These are phyloP conservation scores for Phortica okadai DNA, from an alignment of 2,888 invertebrate genomes.

Conservation along the genomic window DNA sequence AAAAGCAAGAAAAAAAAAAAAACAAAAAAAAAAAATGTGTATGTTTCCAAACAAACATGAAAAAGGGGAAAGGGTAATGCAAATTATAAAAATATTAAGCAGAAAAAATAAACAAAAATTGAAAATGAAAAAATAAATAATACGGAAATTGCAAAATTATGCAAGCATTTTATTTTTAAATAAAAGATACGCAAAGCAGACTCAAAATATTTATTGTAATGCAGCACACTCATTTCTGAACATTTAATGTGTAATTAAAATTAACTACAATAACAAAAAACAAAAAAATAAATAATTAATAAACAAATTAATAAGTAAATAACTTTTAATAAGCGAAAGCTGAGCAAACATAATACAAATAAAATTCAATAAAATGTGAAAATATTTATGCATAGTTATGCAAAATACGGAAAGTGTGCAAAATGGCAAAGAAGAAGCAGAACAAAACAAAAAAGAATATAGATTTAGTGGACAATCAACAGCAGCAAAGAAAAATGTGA, in stretches of 20 bases:
- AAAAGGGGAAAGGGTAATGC: constrained; percentile 60
- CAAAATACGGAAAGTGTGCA: not conserved
- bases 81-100: constrained; percentile 42
- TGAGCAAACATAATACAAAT: not conserved
- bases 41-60: constrained; percentile 34
- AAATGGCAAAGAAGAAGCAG: constrained; percentile 11
- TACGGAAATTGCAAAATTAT: constrained; percentile 19
- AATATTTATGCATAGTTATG: constrained; percentile 8
- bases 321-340: not conserved
- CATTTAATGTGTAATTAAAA: constrained; percentile 20
- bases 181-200: constrained; percentile 1
- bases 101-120: constrained; percentile 40
- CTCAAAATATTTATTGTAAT: not conserved
- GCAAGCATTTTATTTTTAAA: constrained; percentile 8
- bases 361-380: constrained; percentile 22
- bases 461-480: constrained; percentile 70
- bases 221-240: constrained; percentile 2
- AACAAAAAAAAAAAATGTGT: constrained; percentile 40
- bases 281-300: constrained; percentile 24
- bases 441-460: constrained; percentile 48
- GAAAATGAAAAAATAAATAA: constrained; percentile 37
- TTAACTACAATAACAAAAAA: constrained; percentile 31
- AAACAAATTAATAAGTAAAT: constrained; percentile 28
- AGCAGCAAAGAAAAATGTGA: constrained; percentile 36
- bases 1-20: constrained; percentile 35